Conservation (phyloP, 2,888 invertebrate genomes). For the Cheilosia urbana region DNA sequence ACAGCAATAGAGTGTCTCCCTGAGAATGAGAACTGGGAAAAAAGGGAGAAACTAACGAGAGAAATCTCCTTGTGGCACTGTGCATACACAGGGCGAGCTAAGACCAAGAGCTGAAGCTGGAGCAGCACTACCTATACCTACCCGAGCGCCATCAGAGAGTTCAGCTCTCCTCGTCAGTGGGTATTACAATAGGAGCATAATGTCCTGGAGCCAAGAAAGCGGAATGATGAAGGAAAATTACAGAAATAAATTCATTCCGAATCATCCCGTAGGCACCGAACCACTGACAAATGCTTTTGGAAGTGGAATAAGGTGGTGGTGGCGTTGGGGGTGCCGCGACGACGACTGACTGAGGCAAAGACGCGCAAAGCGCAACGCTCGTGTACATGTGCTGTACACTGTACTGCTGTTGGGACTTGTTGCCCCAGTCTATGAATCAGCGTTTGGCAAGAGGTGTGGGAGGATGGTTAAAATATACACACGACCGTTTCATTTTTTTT, state of each 20-base stretch:
- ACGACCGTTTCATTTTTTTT: constrained; percentile 33
- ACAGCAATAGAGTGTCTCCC: constrained; percentile 22
- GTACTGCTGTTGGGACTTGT: constrained; percentile 65
- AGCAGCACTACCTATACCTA: constrained; percentile 30
- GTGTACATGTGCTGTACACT: constrained; percentile 39
- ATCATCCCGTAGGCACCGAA: constrained; percentile 60
- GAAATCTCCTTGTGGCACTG: constrained; percentile 65
- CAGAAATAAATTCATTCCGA: constrained; percentile 76
- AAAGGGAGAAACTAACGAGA: constrained; percentile 52
- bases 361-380: constrained; percentile 36
- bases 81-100: constrained; percentile 13
- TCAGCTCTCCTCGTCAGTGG: constrained; percentile 61
- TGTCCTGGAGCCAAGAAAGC: constrained; percentile 71
- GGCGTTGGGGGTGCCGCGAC: constrained; percentile 22
- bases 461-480: constrained; percentile 47
- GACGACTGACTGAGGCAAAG: constrained; percentile 51
- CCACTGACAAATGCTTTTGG: constrained; percentile 68
- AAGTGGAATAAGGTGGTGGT: constrained; percentile 30
- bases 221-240: constrained; percentile 76
- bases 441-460: constrained; percentile 2
- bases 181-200: constrained; percentile 72
- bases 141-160: constrained; percentile 54
- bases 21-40: constrained; percentile 4
- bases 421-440: constrained; percentile 46
- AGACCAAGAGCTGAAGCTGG: constrained; percentile 24